Evolutionary conservation across 2,888 invertebrate genomes (phyloP).

Genomic region (Rhopalosiphum nymphaeae): DNA sequence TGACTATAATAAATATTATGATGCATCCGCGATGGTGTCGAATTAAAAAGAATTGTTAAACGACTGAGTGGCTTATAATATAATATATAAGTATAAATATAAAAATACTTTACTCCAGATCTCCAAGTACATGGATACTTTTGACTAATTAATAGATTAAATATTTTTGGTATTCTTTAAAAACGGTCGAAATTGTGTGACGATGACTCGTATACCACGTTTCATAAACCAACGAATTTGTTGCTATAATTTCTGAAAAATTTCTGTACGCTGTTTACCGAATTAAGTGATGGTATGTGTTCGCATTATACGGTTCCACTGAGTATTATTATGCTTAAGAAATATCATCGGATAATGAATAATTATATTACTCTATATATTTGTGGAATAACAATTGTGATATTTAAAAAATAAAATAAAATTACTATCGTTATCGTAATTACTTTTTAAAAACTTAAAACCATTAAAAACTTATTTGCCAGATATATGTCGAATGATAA

Average conservation of each 20-base stretch:
- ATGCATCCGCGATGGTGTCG: neutral
- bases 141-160: no score
- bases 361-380: no score
- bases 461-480: neutral
- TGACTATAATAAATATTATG: neutral
- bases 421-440: no score
- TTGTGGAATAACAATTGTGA: no score
- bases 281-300: neutral
- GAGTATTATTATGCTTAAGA: neutral
- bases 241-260: neutral
- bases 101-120: no score
- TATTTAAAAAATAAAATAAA: no score
- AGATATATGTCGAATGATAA: neutral
- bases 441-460: neutral
- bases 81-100: no score
- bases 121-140: no score
- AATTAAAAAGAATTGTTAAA: no score
- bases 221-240: neutral
- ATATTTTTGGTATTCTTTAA: neutral
- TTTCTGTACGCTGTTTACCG: neutral
- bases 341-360: neutral
- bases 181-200: neutral
- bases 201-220: neutral
- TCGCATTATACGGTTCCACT: neutral
- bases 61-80: no score